Conservation (phyloP, 2,113 vertebrate species). For the Eulemur rufifrons region DNA sequence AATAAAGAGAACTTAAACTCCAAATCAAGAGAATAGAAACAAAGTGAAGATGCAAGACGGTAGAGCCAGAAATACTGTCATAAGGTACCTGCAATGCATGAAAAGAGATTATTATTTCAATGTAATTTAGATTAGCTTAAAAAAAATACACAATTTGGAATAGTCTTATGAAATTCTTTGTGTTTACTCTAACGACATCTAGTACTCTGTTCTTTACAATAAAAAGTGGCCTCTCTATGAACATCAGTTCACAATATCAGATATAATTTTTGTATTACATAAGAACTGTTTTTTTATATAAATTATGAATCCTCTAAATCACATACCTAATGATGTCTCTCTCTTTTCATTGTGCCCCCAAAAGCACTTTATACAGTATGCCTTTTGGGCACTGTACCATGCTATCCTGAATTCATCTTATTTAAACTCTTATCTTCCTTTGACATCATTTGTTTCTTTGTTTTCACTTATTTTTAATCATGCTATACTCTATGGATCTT, state of each 20-base stretch:
- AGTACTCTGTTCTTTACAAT: neutral
- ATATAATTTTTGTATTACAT: neutral
- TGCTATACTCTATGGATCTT: neutral
- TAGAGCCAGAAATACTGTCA: neutral
- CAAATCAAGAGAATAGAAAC: neutral
- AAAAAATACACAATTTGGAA: neutral
- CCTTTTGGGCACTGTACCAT: neutral
- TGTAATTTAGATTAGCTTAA: neutral
- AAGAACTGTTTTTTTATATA: neutral
- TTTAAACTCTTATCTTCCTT: neutral
- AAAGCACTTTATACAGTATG: neutral
- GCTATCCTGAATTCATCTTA: neutral
- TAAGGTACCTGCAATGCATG: neutral
- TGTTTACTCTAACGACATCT: neutral
- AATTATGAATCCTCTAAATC: neutral
- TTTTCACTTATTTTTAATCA: neutral
- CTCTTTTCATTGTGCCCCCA: neutral
- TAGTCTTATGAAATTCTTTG: neutral
- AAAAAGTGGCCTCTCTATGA: neutral
- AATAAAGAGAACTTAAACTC: neutral
- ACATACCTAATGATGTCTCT: neutral
- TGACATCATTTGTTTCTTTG: neutral
- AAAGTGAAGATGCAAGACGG: neutral
- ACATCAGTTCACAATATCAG: neutral
- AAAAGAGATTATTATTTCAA: neutral